Base-by-base conservation (phyloP, 2,797 vertebrate genomes). In the Malacoraja senta region DNA sequence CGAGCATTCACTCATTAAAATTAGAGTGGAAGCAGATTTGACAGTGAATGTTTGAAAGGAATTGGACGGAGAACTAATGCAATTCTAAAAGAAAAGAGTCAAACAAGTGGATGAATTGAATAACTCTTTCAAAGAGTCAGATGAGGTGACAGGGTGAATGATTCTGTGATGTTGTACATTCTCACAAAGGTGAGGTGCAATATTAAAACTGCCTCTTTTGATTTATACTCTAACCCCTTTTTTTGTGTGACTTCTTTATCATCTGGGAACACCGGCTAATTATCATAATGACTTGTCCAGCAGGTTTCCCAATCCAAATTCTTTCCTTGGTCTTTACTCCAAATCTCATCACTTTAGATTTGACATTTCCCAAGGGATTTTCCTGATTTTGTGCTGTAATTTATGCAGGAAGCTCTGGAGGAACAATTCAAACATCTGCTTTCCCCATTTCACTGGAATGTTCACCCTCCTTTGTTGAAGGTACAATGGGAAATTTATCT, bases 241-340 rank as follows among this genome's bases (percentile, higher is more conserved):
- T 63, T 86, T 63, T 63, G 26, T 65, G 61, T 86, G 24, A 3
- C 6, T 63, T 63, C 29, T 63, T 86, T 8, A 86, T 19, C 29
- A 63, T 29, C 53, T 86, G 83, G 58, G 29, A 63, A 63, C 58
- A 63, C 17, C 63, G 58, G 58, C 58, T 86, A 17, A 86, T 63
- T 63, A 65, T 86, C 58, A 84, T 63, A 53, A 84, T 84, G 81
- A 61, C 81, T 29, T n/a, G 9, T 63, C 81, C 58, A 86, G 83
- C 58, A n/a, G 29, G 15, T 19, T 86, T 86, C 58, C 58, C n/a
- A 17, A 63, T 32, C 6, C 83, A 63, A 29, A 35, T 86, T 13
- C 81, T 84, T 53, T 15, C 21, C 13, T 84, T 29, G 13, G 10
- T 84, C 53, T 17, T 63, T 61, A 32, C 15, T 32, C 29, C 58